Conservation (phyloP, 2,888 invertebrate genomes). For the Acanthosepion esculentum region DNA sequence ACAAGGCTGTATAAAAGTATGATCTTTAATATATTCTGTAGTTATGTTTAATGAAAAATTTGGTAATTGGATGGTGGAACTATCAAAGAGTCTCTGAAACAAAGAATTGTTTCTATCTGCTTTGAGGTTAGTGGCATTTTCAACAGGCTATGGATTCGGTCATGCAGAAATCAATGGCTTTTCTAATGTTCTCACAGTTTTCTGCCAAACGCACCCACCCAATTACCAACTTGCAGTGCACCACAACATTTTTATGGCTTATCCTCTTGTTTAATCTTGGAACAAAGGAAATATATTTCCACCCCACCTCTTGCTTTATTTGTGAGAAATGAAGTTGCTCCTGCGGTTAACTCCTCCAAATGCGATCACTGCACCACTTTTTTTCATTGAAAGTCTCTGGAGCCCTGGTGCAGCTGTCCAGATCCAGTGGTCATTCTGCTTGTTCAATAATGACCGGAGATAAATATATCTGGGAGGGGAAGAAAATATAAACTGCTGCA, state of each 20-base stretch:
- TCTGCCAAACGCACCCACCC: background rate
- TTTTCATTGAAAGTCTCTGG: background rate
- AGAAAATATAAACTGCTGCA: background rate
- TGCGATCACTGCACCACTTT: background rate
- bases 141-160: background rate
- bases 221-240: background rate
- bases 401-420: background rate
- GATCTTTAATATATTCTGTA: too few relatives aligned
- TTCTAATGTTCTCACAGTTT: background rate
- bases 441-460: too few relatives aligned
- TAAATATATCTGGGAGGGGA: background rate
- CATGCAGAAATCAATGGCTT: background rate
- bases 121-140: background rate
- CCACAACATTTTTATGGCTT: constrained; percentile 3
- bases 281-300: background rate
- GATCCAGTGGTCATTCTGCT: too few relatives aligned
- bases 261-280: background rate
- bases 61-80: too few relatives aligned
- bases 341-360: background rate
- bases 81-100: too few relatives aligned
- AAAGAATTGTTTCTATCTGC: background rate
- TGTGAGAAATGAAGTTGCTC: background rate
- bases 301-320: background rate
- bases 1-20: too few relatives aligned
- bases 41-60: too few relatives aligned